Evolutionary conservation across 2,113 vertebrate species (phyloP).

Genomic region (Gulo gulo): DNA sequence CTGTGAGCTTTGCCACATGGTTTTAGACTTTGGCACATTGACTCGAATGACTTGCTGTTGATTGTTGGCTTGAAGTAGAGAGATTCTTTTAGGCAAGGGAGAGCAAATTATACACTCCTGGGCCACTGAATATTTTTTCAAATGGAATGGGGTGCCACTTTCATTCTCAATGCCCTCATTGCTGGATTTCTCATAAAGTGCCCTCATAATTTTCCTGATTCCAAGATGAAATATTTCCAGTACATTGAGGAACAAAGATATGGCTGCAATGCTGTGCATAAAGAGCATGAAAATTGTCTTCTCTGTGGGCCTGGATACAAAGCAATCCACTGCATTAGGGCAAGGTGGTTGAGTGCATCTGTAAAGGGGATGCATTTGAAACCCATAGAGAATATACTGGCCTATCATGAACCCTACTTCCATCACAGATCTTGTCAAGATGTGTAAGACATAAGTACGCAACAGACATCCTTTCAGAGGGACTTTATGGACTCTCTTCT

Average conservation of each 20-base stretch:
- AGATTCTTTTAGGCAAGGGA: constrained; percentile 78
- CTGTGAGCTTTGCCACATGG: constrained; percentile 58
- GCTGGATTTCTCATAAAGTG: constrained; percentile 81
- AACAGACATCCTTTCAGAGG: constrained; percentile 93
- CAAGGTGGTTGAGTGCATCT: constrained; percentile 92
- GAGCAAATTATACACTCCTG: constrained; percentile 76
- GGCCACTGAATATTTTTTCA: constrained; percentile 88
- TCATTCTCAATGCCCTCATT: constrained; percentile 81
- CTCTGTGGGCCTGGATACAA: constrained; percentile 95
- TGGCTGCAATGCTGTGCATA: constrained; percentile 93
- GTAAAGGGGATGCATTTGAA: constrained; percentile 92
- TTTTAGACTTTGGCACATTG: constrained; percentile 73
- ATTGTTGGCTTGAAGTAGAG: constrained; percentile 82
- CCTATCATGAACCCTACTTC: constrained; percentile 95
- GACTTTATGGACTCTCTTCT: constrained; percentile 93
- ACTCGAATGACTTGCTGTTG: constrained; percentile 71
- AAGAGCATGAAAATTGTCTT: constrained; percentile 98
- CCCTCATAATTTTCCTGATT: constrained; percentile 89
- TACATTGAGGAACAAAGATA: constrained; percentile 93
- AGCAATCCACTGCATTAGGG: constrained; percentile 95
- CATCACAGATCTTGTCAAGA: constrained; percentile 92
- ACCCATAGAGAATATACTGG: constrained; percentile 93
- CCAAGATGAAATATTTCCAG: constrained; percentile 94
- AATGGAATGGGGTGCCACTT: constrained; percentile 78
- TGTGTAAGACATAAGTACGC: constrained; percentile 94